phyloP scores from a whole-genome alignment of 2,888 invertebrate genomes.

The Arge pagana region DNA sequence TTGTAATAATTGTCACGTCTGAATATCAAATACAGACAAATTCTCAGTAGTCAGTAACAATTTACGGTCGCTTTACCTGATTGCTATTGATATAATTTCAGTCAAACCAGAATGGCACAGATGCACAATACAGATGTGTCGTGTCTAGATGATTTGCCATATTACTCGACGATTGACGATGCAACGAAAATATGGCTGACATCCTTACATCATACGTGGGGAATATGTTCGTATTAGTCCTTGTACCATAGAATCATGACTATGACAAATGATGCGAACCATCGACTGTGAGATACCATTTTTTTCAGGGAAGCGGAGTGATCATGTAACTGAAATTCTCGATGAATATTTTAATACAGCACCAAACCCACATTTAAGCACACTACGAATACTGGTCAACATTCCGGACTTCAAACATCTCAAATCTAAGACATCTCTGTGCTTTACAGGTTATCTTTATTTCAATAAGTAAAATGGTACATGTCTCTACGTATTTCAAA shows the following conservation, averaged over 20 bases:
- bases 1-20: too few relatives aligned
- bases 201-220: constrained; percentile 47
- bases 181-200: constrained; percentile 47
- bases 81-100: too few relatives aligned
- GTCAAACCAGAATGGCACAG: too few relatives aligned
- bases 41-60: too few relatives aligned
- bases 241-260: too few relatives aligned
- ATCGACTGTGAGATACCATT: constrained; percentile 30
- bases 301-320: constrained; percentile 62
- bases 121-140: too few relatives aligned
- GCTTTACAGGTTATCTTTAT: constrained; percentile 57
- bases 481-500: too few relatives aligned
- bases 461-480: constrained; percentile 25
- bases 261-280: neutral
- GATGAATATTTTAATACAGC: constrained; percentile 60
- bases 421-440: constrained; percentile 67
- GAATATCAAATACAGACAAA: too few relatives aligned
- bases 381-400: constrained; percentile 65
- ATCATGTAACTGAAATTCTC: constrained; percentile 60
- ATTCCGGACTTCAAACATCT: constrained; percentile 68
- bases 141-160: constrained; percentile 35
- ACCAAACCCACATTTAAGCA: constrained; percentile 66
- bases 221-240: constrained; percentile 41
- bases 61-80: too few relatives aligned
- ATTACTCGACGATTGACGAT: constrained; percentile 41